phyloP scores from a whole-genome alignment of 2,797 vertebrate genomes.

The Mycteria americana region DNA sequence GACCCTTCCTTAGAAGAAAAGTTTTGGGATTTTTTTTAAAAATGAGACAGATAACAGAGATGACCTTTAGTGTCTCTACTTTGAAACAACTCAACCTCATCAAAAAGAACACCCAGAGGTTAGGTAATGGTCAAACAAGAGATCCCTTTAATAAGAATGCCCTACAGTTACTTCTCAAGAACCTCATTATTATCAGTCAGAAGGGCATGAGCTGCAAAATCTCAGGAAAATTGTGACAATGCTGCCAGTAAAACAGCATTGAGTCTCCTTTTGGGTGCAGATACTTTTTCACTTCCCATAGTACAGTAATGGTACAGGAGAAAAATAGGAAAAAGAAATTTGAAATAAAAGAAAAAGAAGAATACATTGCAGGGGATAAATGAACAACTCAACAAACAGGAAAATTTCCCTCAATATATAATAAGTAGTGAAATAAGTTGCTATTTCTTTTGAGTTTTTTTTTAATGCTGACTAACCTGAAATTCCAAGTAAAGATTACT shows the following conservation, averaged over 20 bases:
- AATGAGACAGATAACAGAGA: not conserved
- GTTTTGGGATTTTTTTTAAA: rapidly evolving
- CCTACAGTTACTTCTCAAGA: not conserved
- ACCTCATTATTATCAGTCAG: not conserved
- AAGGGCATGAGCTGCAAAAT: not conserved
- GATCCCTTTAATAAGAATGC: not conserved
- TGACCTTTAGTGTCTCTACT: not conserved
- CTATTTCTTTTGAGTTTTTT: not conserved
- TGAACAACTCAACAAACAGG: not conserved
- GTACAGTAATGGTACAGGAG: not conserved
- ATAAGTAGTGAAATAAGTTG: not conserved
- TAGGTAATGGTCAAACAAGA: not conserved
- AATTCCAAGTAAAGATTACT: not conserved
- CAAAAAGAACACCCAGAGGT: not conserved
- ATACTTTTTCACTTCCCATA: not conserved
- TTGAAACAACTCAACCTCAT: not conserved
- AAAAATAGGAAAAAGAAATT: not conserved
- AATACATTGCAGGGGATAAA: not conserved
- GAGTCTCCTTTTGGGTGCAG: not conserved
- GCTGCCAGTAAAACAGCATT: not conserved
- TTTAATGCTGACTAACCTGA: not conserved
- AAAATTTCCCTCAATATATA: not conserved
- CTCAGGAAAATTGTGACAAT: not conserved
- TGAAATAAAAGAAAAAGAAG: not conserved
- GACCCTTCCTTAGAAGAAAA: not conserved